Base-by-base conservation (phyloP, 2,888 invertebrate species). In the Thereva nobilitata region DNA sequence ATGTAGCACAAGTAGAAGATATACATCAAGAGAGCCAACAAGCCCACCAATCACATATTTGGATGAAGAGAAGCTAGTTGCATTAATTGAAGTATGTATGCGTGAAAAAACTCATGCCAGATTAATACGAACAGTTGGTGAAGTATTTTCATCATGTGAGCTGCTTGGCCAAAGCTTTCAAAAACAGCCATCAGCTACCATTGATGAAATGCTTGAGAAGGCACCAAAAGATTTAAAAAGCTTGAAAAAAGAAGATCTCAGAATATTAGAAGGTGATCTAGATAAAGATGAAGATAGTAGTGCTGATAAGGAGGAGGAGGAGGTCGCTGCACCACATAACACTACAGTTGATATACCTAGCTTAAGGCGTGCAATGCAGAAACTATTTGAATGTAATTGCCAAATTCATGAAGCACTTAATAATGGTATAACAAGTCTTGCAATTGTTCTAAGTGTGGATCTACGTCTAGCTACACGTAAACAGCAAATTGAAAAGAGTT, bases 261-360 rank as follows among this genome's bases (percentile, higher is more conserved):
- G 89, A 63, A 85, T 87, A 5, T 80, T 90, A 67, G 90, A 90
- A 77, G 88, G 87, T 61, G 94, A 95, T 77, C 86, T 88, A 71
- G 95, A 95, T 74, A 95, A 95, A 81, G 95, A 95, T 76, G 89
- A 90, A 74, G 94, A 95, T 75, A 88, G 90, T 74, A 85, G 87
- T 68, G 72, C 71, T 7, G 78, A 78, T 67, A 74, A 74, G 35
- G 75, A 76, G 47, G 74, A 74, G 35, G 75, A 76, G 47, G 59
- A 68, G 50, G 42, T 23, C 12, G 52, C 54, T 41, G 52, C 64
- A 4, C 59, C 69, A 10, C 70, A 71, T 57, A 74, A 78, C 47
- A 78, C 77, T n/a, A 72, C 73, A 10, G 77, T 93, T n/a, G 93
- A 93, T 79, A 84, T 92, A 57, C 71, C 71, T 2, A 78, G 79